Evolutionary conservation across 2,888 invertebrate species (phyloP), one percentile per base, ranked within the genome.

Genomic region (Latheticus oryzae): DNA sequence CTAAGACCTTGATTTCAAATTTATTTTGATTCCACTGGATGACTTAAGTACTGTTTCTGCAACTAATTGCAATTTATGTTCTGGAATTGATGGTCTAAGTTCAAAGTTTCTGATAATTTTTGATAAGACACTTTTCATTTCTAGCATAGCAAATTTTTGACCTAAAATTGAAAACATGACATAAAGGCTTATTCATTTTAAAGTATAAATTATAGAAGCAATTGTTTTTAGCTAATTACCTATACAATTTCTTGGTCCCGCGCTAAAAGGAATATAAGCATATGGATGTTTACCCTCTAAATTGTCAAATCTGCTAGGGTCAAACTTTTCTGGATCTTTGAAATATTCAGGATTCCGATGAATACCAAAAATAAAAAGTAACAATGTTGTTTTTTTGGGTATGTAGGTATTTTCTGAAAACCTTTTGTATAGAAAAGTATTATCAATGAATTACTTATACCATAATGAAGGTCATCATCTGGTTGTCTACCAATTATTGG

Each of bases 181-280:
- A 5, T 5, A 19, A 19, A 19, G 21, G 3, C 4, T 37, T 37
- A 37, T 8, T 15, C 5, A 7, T 37, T n/a, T 3, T 9, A 28
- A 26, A 3, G 5, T 15, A 28, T 1, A 30, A 12, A 11, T 13
- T 11, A 9, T 21, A 4, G n/a, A n/a, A n/a, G n/a, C 2, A 32
- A 32, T 32, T 33, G 5, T 33, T 11, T 33, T 38, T 13, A 7
- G 9, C n/a, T n/a, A n/a, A 11, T 62, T 68, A 82, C 82, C 83
- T 55, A 86, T 83, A 62, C 86, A 86, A 67, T 87, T 87, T 30
- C 87, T 80, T 0, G 85, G 83, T 0, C 87, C 87, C 5, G 86
- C 87, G 63, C 86, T 87, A 55, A 87, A 87, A 0, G 85, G 82
- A 1, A 87, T 70, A 75, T 82, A 86, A 15, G 79, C 79, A 65